Base-by-base conservation (phyloP, 1,140 invertebrate genomes). In the Drosophila punjabiensis region DNA sequence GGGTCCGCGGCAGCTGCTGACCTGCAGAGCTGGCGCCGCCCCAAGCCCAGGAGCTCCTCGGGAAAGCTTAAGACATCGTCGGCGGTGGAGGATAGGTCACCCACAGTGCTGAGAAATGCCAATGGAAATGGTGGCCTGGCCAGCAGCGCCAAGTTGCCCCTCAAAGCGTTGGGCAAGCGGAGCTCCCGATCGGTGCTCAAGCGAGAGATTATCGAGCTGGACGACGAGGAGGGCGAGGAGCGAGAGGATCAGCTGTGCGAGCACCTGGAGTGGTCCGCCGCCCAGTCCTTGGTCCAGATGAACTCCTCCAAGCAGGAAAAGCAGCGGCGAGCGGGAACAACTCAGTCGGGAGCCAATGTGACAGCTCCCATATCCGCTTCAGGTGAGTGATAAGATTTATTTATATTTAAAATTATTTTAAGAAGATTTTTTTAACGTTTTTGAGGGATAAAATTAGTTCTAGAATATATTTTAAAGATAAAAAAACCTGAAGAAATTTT, bases 201-300 rank as follows among this genome's bases (percentile, higher is more conserved):
- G 62, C 79, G 86, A 65, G 86, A 89, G 55, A 71, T 90, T 37
- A 90, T 90, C 62, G 82, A 90, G 61, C 81, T 89, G 75, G 85
- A 89, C 32, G 84, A 88, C 8, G 67, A 75, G 7, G 67, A 76
- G n/a, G 68, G 30, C 20, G 56, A 65, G 41, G 64, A 76, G 30
- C 65, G 47, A 10, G 66, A 71, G 20, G 76, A 83, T 33, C 76
- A 92, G 33, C 35, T 87, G 4, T 90, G 81, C 30, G 85, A 85
- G 55, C 80, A 82, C 1, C 59, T 93, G 52, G 92, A 93, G 63
- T 93, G 92, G 92, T 92, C 91, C 5, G 92, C 92, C n/a, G 92
- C 92, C 35, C 91, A 93, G 47, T 93, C 92, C 13, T 48, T 93
- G 24, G 92, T 93, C 50, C 92, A 93, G 78, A 92, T 93, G 92